These are phyloP conservation scores for Orthosia gothica DNA, from an alignment of 2,888 invertebrate genomes.

Conservation along the genomic window DNA sequence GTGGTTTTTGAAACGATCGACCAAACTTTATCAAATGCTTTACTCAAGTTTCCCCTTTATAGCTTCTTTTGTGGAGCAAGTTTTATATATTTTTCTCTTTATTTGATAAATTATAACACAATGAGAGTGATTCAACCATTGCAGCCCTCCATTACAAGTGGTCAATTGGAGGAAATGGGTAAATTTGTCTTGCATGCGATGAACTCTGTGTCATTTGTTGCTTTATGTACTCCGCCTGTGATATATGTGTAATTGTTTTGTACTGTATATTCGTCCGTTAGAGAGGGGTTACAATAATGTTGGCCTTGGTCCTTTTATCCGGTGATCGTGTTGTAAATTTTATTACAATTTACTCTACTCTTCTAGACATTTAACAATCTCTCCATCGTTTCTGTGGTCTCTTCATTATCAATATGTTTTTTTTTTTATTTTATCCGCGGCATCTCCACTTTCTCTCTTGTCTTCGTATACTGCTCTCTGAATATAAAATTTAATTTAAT, in stretches of 20 bases:
- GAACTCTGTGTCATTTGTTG: constrained; percentile 8
- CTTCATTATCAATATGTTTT: background rate
- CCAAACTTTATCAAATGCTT: background rate
- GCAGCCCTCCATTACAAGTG: constrained; percentile 16
- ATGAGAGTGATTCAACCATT: constrained; percentile 10
- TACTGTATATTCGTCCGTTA: background rate
- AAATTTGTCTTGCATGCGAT: constrained; percentile 44
- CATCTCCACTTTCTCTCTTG: background rate
- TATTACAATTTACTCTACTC: background rate
- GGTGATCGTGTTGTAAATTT: background rate
- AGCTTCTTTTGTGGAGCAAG: background rate
- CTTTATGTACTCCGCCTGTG: constrained; percentile 2
- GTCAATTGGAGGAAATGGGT: constrained; percentile 53
- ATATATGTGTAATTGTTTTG: background rate
- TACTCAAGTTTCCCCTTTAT: background rate
- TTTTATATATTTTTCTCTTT: background rate
- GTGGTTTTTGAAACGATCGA: constrained; percentile 1
- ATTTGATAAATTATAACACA: constrained; percentile 1
- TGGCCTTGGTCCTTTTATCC: background rate
- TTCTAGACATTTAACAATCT: too few species aligned
- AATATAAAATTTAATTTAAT: too few species aligned
- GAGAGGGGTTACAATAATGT: background rate
- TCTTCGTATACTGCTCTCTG: too few species aligned
- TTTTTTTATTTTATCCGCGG: background rate
- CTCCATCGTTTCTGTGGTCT: background rate